Base-by-base conservation (phyloP, 2,888 invertebrate genomes). In the Conus canariensis region DNA sequence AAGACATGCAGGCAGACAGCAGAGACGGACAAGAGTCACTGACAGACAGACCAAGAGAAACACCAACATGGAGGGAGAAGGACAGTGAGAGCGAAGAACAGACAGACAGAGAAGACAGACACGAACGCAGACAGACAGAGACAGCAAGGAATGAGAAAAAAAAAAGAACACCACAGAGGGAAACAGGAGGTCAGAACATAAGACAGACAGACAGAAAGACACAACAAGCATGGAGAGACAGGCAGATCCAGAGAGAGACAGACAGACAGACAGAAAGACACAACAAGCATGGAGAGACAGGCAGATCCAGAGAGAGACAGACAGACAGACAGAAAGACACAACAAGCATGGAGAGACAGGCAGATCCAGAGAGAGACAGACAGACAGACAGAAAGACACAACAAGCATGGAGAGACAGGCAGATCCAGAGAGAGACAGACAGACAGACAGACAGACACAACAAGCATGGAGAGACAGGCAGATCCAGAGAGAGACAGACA, bases 261-360 rank as follows among this genome's bases (percentile, higher is more conserved):
- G 70, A 74, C 19, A 74, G n/a, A 74, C 19, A 74, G 70, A 74
- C 70, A 74, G 45, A 45, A 0, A 45, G 45, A 45, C 4, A 30
- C 30, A 30, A 30, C 30, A 30, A 30, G 30, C 30, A 30, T 30
- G 30, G 30, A 30, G 30, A 45, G 45, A 45, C 45, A 45, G 45
- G 4, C 45, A 45, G 45, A 45, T 2, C 1, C 45, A 30, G 45
- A 45, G 45, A 45, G 3, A 45, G 45, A 30, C 30, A 2, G 30
- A 30, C n/a, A n/a, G n/a, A 2, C 0, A 2, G 2, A 2, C 0
- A 2, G 2, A 2, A 2, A 2, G 30, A 2, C 30, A 30, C 2
- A 30, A 0, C 2, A n/a, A n/a, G n/a, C 2, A 30, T 30, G 30
- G 2, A 2, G 7, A 6, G 7, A 6, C 4, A 6, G 7, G n/a